Evolutionary conservation across 1,140 invertebrate genomes (phyloP), one percentile per base, ranked within the genome.

Genomic region (Drosophila arizonae): DNA sequence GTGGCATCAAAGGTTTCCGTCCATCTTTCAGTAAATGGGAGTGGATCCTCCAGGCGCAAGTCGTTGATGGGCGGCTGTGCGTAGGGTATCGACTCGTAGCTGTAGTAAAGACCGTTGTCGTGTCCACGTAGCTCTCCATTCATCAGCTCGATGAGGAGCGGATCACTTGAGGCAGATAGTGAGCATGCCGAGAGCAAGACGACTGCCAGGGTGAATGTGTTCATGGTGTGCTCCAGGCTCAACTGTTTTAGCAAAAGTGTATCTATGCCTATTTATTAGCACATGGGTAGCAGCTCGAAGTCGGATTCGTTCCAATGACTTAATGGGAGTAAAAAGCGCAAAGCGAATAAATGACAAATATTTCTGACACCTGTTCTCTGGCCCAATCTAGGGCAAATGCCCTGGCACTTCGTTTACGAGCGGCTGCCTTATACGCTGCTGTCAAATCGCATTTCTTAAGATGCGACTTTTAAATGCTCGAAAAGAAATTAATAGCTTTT

Each of bases 21-120:
- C 74, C 73, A 87, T 48, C 60, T 66, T 1, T 10, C 3, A 0
- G 6, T 21, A 13, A 69, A 79, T 8, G 71, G 62, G 8, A 52
- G n/a, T 0, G 69, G 69, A 6, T 54, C 61, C 10, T 71, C 68
- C 4, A 71, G 50, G 6, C 68, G 15, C 21, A 65, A 9, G 2
- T 65, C 36, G 15, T 36, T 51, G 6, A 71, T 9, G 8, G 68
- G 68, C 8, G 68, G 61, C 43, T 65, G 24, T 8, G 68, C 68
- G 13, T 65, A 71, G 1, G 68, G 68, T 57, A 71, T 71, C 9
- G 68, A 57, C 52, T 71, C 68, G 9, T 55, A 72, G 52, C 68
- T 71, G n/a, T 71, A 71, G 30, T 65, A 65, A 6, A 1, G 15
- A 8, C 41, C 41, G 1, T 41, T 57, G 36, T 66, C 55, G 6